Percentiles rank a stretch among this genome's conserved stretches.
Conservation (phyloP, 2,797 vertebrate species). For the Erpetoichthys calabaricus region DNA sequence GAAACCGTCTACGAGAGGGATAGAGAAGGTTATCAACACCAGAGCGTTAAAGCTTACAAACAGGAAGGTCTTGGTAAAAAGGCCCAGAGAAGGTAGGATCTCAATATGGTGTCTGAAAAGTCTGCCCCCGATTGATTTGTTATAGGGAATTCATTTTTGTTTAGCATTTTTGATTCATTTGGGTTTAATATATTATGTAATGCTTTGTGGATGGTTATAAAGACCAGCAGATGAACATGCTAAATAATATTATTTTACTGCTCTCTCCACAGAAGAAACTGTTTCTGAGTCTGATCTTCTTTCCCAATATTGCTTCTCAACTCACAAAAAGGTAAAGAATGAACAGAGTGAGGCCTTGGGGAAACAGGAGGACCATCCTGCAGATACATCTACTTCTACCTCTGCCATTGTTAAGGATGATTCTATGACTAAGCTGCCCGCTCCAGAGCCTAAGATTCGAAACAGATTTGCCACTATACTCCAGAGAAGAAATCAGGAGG, state of each 20-base stretch:
- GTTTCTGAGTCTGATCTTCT: conserved; percentile 69
- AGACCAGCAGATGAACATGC: too few species aligned
- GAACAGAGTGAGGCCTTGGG: conserved; percentile 18
- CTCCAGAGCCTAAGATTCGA: conserved; percentile 25
- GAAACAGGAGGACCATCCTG: conserved; percentile 9
- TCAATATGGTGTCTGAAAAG: too few species aligned
- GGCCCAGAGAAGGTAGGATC: conserved; percentile 61
- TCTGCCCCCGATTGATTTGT: too few species aligned
- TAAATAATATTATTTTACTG: conserved; percentile 13
- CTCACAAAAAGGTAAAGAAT: conserved; percentile 50
- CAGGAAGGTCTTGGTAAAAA: conserved; percentile 55
- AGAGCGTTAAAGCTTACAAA: conserved; percentile 46
- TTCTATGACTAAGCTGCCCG: background rate
- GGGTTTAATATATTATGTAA: too few species aligned
- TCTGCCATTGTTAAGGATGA: conserved; percentile 3
- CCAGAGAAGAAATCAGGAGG: conserved; percentile 59
- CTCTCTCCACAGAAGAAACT: conserved; percentile 36
- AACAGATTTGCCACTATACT: conserved; percentile 74
- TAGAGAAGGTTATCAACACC: conserved; percentile 45
- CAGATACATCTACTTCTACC: conserved; percentile 13
- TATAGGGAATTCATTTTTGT: too few species aligned
- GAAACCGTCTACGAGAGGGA: conserved; percentile 49
- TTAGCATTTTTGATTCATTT: too few species aligned
- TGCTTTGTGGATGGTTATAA: too few species aligned
- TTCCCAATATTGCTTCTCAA: conserved; percentile 60